Evolutionary conservation across 64 coral and sea anemone species (phyloP).

Genomic region (Actinia equina): DNA sequence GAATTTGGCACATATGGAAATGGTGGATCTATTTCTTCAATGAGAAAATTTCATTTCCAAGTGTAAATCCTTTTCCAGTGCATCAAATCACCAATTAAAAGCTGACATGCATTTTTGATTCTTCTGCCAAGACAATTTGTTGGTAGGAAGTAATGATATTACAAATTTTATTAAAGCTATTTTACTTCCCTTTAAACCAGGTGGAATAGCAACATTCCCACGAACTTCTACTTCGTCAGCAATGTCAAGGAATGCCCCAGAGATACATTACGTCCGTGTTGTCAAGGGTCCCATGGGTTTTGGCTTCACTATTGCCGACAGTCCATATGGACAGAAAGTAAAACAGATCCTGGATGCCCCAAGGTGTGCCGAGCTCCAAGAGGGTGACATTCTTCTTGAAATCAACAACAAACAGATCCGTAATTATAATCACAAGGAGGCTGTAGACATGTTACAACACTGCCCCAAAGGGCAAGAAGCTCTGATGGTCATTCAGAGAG

Average conservation of each 20-base stretch:
- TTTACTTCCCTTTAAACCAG: neutral
- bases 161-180: too few species aligned
- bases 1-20: too few species aligned
- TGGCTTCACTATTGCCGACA: slow-evolving; percentile 96
- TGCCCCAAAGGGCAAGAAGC: slow-evolving; percentile 82
- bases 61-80: neutral
- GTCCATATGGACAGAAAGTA: slow-evolving; percentile 87
- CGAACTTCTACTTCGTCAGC: slow-evolving; percentile 62
- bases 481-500: slow-evolving; percentile 81
- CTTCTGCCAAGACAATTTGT: too few species aligned
- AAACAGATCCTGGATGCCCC: slow-evolving; percentile 91
- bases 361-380: slow-evolving; percentile 66
- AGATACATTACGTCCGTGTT: slow-evolving; percentile 66
- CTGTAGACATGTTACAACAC: slow-evolving; percentile 88
- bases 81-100: too few species aligned
- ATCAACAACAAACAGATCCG: slow-evolving; percentile 82
- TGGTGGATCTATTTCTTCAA: too few species aligned
- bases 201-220: slow-evolving; percentile 32
- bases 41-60: neutral
- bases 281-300: slow-evolving; percentile 94
- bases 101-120: too few species aligned
- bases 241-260: slow-evolving; percentile 42
- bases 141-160: too few species aligned
- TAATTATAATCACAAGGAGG: slow-evolving; percentile 81
- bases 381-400: slow-evolving; percentile 88